Evolutionary conservation across 37 sponge, comb jelly and placozoan species (phyloP), one percentile per base, ranked within the genome.

Genomic region (Beroe ovata): DNA sequence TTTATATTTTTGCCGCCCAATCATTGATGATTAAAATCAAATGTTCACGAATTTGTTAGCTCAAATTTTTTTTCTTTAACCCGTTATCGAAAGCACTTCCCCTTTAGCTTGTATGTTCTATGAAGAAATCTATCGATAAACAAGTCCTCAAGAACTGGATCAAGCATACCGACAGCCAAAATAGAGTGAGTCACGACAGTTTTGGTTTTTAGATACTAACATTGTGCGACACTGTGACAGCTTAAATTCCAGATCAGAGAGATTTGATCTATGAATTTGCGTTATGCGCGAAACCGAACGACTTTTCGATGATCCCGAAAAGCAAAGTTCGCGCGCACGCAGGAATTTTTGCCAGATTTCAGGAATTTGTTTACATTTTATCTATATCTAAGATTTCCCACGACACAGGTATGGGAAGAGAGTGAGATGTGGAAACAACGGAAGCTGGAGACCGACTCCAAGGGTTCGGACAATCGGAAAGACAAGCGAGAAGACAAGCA

Each of bases 341-440:
- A 21, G 23, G 63, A 20, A 6, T 25, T 62, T 25, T n/a, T 62
- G 4, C 4, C 21, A 6, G 8, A 62, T 28, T 62, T 62, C 20
- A 20, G 28, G 4, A 23, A 62, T 62, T 25, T 62, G 28, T n/a
- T 28, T 62, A 62, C 3, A 28, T n/a, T n/a, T 62, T 4, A 62
- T 4, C 4, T 6, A 62, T n/a, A 14, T 62, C 20, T 62, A 19
- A 58, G 18, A 19, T 58, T 18, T 11, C 18, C 18, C 11, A 58
- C 18, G 59, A 18, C 59, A 58, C 63, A 77, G 84, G 84, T 77
- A 42, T 77, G 84, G 84, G 84, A 77, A 23, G 84, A 77, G 47
- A 77, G 84, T 77, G 84, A 77, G 84, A 77, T 77, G 84, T 77
- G 84, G 84, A 77, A 77, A 77, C 84, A 77, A 25, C 21, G 84